Conservation (phyloP, 2,113 vertebrate genomes). For the Tautogolabrus adspersus region DNA sequence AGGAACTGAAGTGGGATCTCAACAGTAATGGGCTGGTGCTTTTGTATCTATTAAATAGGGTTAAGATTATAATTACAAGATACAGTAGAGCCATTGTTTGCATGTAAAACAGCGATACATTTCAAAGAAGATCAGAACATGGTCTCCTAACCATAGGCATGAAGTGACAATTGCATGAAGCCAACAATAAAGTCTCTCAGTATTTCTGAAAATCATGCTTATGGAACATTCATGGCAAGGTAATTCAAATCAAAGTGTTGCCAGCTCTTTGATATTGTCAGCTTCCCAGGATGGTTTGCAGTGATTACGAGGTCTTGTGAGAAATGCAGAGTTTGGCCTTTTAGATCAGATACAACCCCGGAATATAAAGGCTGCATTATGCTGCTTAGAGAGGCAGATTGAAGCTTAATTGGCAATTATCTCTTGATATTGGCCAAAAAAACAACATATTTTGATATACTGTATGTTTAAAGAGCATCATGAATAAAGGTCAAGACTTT, state of each 20-base stretch:
- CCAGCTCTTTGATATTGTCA: constrained; percentile 26
- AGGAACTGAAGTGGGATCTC: background rate
- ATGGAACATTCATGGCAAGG: constrained; percentile 21
- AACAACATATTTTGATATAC: background rate
- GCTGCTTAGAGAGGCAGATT: constrained; percentile 28
- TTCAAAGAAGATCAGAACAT: background rate
- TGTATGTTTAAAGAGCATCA: too few species aligned
- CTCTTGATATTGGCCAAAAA: constrained; percentile 11
- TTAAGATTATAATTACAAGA: background rate
- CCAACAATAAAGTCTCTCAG: constrained; percentile 20
- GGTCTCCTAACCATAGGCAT: background rate
- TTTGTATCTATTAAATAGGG: background rate
- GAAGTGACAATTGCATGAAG: background rate
- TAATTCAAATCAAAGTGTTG: background rate
- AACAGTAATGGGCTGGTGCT: background rate
- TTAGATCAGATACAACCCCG: constrained; percentile 22
- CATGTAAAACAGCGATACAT: background rate
- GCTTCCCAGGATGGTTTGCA: constrained; percentile 1
- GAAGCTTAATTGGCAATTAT: constrained; percentile 31
- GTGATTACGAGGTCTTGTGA: constrained; percentile 12
- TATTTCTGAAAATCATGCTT: constrained; percentile 19
- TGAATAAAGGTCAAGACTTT: background rate
- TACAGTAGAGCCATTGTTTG: background rate
- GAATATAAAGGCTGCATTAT: constrained; percentile 25
- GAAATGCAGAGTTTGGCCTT: constrained; percentile 13